Conservation (phyloP, 2,797 vertebrate genomes). For the Clarias pachynema region DNA sequence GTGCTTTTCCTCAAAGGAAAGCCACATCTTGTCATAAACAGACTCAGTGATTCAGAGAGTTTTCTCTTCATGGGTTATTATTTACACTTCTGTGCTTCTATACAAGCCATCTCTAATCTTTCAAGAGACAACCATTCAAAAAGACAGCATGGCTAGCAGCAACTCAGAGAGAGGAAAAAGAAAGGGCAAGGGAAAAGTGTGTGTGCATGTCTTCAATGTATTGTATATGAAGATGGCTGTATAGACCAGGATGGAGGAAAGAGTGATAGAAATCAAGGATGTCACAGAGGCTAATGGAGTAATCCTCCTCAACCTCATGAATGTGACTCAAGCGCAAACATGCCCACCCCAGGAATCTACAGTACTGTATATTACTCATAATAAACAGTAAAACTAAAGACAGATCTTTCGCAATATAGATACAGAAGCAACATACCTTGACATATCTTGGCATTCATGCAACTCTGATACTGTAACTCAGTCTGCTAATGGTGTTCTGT, state of each 20-base stretch:
- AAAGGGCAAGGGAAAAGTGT: conserved; percentile 20
- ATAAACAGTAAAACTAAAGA: neutral
- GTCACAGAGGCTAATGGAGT: conserved; percentile 39
- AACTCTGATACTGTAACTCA: neutral
- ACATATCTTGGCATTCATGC: neutral
- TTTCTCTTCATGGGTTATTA: conserved; percentile 33
- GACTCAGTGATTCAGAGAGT: conserved; percentile 49
- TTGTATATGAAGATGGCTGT: neutral
- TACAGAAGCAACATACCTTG: neutral
- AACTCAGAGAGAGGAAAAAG: conserved; percentile 14
- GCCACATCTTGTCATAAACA: conserved; percentile 42
- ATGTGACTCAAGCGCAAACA: conserved; percentile 5
- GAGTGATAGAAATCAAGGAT: conserved; percentile 41
- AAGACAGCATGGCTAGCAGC: conserved; percentile 33
- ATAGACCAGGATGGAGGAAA: conserved; percentile 32
- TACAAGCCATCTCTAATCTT: conserved; percentile 24
- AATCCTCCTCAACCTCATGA: conserved; percentile 29
- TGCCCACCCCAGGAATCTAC: neutral
- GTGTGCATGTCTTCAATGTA: conserved; percentile 16
- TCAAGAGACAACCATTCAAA: conserved; percentile 11
- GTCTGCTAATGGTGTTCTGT: neutral
- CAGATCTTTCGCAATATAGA: neutral
- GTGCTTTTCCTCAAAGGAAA: conserved; percentile 33
- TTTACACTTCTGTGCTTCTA: conserved; percentile 21
- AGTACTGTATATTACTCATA: neutral